Evolutionary conservation across 2,113 vertebrate genomes (phyloP).

Genomic region (Larimichthys polyactis): DNA sequence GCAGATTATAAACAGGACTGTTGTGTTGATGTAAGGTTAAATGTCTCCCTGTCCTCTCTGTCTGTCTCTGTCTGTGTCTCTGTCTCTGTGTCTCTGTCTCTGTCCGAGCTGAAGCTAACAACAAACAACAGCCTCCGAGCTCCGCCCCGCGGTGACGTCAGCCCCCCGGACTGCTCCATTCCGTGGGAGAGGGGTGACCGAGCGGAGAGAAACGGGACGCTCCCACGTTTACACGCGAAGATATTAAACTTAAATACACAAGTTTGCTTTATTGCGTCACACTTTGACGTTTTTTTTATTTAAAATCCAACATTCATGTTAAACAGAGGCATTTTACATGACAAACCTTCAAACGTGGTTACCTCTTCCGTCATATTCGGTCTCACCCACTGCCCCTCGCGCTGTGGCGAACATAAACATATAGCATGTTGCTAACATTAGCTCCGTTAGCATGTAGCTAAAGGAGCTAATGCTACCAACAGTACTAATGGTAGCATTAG

Average conservation of each 20-base stretch:
- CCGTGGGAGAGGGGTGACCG: neutral
- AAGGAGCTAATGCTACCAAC: no score
- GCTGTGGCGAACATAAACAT: conserved; percentile 8
- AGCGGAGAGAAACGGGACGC: fast-evolving
- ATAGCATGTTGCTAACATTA: neutral
- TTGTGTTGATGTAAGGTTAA: no score
- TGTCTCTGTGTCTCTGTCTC: neutral
- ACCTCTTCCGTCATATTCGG: neutral
- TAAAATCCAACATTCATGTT: fast-evolving
- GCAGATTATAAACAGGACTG: neutral
- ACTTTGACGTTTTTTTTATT: neutral
- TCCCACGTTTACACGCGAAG: neutral
- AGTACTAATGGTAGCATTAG: no score
- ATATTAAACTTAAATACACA: neutral
- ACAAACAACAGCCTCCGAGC: conserved; percentile 38
- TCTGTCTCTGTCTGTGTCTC: no score
- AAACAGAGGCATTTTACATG: fast-evolving
- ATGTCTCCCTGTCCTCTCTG: no score
- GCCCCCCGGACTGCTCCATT: conserved; percentile 30
- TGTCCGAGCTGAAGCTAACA: conserved; percentile 29
- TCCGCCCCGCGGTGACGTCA: conserved; percentile 34
- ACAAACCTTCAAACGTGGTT: fast-evolving
- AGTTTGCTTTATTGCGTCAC: fast-evolving
- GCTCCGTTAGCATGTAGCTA: no score
- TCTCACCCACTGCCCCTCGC: neutral